Conservation (phyloP, 2,888 invertebrate genomes). For the Galeruca laticollis region DNA sequence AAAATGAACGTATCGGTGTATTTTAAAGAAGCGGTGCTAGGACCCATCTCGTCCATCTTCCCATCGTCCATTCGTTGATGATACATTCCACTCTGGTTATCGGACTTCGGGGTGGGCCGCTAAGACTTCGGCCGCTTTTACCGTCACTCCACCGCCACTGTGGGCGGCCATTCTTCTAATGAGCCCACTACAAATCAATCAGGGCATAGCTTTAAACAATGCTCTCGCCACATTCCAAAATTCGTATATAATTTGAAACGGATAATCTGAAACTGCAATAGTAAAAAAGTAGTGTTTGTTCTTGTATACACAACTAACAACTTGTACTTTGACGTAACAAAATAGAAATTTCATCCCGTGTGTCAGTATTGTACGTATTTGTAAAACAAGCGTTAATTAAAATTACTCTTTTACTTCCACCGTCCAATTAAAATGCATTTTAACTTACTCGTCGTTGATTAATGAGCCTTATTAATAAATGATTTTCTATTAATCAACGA, state of each 20-base stretch:
- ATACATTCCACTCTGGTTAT: constrained; percentile 60
- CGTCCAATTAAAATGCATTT: too few relatives aligned
- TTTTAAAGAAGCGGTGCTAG: constrained; percentile 21
- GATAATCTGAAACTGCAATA: too few relatives aligned
- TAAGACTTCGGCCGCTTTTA: constrained; percentile 52
- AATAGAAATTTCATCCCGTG: too few relatives aligned
- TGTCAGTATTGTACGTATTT: too few relatives aligned
- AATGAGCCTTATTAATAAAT: too few relatives aligned
- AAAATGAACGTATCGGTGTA: constrained; percentile 21
- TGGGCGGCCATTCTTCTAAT: constrained; percentile 62
- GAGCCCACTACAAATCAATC: constrained; percentile 65
- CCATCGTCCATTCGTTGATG: constrained; percentile 26
- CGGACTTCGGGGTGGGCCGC: constrained; percentile 62
- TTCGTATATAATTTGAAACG: constrained; percentile 36
- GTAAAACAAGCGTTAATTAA: too few relatives aligned
- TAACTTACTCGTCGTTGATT: too few relatives aligned
- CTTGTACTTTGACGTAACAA: too few relatives aligned
- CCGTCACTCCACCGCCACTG: constrained; percentile 53
- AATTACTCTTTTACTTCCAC: too few relatives aligned
- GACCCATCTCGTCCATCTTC: constrained; percentile 28
- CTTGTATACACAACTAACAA: too few relatives aligned
- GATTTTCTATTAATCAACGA: too few relatives aligned
- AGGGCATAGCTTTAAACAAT: constrained; percentile 48
- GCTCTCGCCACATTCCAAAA: constrained; percentile 40
- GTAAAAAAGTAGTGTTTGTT: too few relatives aligned